Evolutionary conservation across 2,888 invertebrate species (phyloP).

Genomic region (Lydus trimaculatus): DNA sequence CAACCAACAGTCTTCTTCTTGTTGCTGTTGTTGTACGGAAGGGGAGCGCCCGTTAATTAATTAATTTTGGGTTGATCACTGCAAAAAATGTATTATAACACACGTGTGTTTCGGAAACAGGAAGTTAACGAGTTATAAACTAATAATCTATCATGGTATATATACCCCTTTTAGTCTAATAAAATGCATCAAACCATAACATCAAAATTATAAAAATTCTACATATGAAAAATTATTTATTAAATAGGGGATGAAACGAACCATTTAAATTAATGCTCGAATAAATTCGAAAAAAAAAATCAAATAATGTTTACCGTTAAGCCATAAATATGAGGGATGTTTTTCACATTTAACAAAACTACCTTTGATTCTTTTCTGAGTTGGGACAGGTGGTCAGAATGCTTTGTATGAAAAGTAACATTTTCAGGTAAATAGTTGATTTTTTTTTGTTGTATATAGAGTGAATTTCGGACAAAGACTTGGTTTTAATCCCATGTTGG

Average conservation of each 20-base stretch:
- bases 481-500: not conserved
- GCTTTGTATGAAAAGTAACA: not conserved
- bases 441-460: not conserved
- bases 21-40: not conserved
- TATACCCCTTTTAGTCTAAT: not conserved
- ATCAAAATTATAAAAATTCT: not conserved
- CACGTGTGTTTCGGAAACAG: not conserved
- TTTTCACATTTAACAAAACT: not conserved
- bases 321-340: conserved; percentile 1
- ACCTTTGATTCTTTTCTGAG: not conserved
- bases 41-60: not conserved
- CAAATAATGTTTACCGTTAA: not conserved
- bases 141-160: not conserved
- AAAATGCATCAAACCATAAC: not conserved
- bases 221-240: not conserved
- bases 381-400: conserved; percentile 1
- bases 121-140: not conserved
- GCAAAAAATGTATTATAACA: not conserved
- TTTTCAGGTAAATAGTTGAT: conserved; percentile 5
- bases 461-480: not conserved
- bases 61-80: not conserved
- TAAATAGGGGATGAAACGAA: not conserved
- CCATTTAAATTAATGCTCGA: not conserved
- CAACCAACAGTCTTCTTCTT: conserved; percentile 1
- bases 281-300: not conserved